Evolutionary conservation across 2,888 invertebrate genomes (phyloP), one percentile per base, ranked within the genome.

Genomic region (Smittia aterrima): DNA sequence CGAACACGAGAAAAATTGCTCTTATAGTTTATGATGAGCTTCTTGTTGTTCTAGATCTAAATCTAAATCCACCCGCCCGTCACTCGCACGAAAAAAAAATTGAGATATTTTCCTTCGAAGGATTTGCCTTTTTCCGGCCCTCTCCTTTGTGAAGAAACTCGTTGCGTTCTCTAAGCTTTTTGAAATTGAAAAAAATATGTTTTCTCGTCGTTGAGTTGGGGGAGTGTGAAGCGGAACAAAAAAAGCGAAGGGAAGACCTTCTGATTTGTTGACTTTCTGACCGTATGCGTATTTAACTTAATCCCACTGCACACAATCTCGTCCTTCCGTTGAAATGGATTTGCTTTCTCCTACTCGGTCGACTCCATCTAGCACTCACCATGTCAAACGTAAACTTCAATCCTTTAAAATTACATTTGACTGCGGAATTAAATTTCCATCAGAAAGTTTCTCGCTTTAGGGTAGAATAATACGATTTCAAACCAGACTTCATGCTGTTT

Each of bases 251-350:
- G 22, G 18, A 67, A 71, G 20, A 32, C 13, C 22, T 25, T 25
- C 32, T 71, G 70, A 71, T 71, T 71, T 71, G 53, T 71, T 71
- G 53, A 54, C 70, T 54, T 54, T 71, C 41, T 54, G 70, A 71
- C 70, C 70, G 32, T 71, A 32, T 54, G 54, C 68, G 66, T 66
- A 40, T 66, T 66, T 66, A 66, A 66, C 41, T 40, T 40, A 66
- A 66, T 66, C 40, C 66, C 40, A 20, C n/a, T 22, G 66, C 16
- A 32, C 9, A 32, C 47, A 47, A 38, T 11, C 38, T 47, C 2
- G 16, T 47, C 38, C 38, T 38, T 38, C 11, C 47, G 16, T 47
- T 47, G 13, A n/a, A 11, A n/a, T n/a, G 16, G 47, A 47, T 47
- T 47, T n/a, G n/a, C n/a, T 40, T 40, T 11, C 40, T 40, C 40